Evolutionary conservation across 2,888 invertebrate species (phyloP), one percentile per base, ranked within the genome.

Genomic region (Strigamia crassipes): DNA sequence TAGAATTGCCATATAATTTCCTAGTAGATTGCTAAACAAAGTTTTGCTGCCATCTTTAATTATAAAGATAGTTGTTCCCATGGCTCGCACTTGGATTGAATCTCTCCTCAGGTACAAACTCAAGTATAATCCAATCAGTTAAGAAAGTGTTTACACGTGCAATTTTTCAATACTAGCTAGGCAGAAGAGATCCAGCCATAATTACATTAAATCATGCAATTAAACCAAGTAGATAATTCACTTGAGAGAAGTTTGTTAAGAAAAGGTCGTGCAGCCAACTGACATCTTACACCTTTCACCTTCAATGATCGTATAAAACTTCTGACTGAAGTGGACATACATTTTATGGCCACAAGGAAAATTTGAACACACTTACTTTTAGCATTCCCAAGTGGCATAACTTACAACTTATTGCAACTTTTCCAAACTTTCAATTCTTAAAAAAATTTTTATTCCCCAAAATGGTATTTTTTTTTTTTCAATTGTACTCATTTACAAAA

Each of bases 181-280:
- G 21, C 12, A 23, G 61, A 66, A 12, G 12, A 15, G 21, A 66
- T 66, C 61, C 23, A n/a, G 61, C 61, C 61, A 66, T 66, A 66
- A 66, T 66, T 66, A 66, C 21, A 66, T 66, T 66, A 66, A 66
- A 66, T 66, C 21, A 21, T 66, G 61, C 61, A 66, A 66, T 66
- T 66, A 66, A 66, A 66, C 61, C 61, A 23, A 66, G 61, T 21
- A 66, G 61, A 66, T 66, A 66, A 66, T 66, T 66, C 61, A 66
- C 61, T 66, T 18, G 61, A 66, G 61, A 66, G 61, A 66, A 66
- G 61, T 66, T 66, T 66, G 61, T 66, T 66, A 66, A 66, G 23
- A 23, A 66, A 66, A 23, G 61, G 61, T 66, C 61, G 18, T 12
- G 8, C 61, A 66, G 61, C 61, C 18, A 66, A 66, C 61, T 66